Conservation (phyloP, 2,113 vertebrate species). For the Poeciliopsis occidentalis region DNA sequence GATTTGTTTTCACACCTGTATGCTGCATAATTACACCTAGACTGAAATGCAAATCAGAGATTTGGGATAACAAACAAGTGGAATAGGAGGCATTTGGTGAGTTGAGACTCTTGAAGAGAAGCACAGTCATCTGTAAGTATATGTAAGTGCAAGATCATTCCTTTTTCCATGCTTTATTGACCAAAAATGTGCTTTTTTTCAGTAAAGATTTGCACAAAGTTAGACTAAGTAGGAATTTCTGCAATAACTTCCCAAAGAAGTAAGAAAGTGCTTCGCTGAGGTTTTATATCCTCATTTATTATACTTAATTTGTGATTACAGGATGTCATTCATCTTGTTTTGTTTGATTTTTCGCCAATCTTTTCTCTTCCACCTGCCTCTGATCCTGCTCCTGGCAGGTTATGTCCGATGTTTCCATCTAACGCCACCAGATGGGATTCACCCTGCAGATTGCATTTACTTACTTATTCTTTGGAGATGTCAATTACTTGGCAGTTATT, state of each 20-base stretch:
- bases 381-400: not conserved
- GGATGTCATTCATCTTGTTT: not conserved
- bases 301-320: not conserved
- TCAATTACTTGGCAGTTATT: too few species aligned
- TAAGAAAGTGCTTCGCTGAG: not conserved
- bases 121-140: not conserved
- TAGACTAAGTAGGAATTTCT: not conserved
- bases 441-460: too few species aligned
- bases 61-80: slow-evolving; percentile 46
- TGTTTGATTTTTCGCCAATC: too few species aligned
- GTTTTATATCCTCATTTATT: not conserved
- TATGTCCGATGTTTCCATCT: too few species aligned
- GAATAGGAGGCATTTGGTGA: slow-evolving; percentile 20
- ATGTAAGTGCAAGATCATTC: too few species aligned
- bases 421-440: too few species aligned
- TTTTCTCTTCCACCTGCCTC: not conserved
- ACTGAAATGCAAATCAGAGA: slow-evolving; percentile 54
- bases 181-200: not conserved
- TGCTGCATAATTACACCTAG: slow-evolving; percentile 16
- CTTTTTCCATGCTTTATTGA: not conserved
- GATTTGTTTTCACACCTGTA: slow-evolving; percentile 52
- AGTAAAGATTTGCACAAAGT: not conserved
- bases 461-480: too few species aligned
- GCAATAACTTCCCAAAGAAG: slow-evolving; percentile 1
- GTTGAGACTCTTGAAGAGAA: slow-evolving; percentile 5